These are phyloP conservation scores for Discoglossus pictus DNA, from an alignment of 2,797 vertebrate genomes.

Conservation along the genomic window DNA sequence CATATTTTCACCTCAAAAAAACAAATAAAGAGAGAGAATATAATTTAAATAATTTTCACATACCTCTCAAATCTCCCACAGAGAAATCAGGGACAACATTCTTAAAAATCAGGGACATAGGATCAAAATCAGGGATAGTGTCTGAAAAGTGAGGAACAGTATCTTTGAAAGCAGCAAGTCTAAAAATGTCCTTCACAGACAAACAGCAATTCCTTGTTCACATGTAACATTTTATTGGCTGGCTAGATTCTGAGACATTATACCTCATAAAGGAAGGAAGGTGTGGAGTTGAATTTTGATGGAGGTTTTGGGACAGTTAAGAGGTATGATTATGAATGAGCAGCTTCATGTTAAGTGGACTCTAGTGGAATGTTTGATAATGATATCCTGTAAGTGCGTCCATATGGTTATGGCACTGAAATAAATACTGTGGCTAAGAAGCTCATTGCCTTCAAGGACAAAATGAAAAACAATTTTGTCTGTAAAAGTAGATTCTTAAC, in stretches of 20 bases:
- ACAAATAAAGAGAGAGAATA: neutral
- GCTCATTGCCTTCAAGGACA: constrained; percentile 4
- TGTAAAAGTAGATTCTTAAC: no score
- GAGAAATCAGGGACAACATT: constrained; percentile 38
- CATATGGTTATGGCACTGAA: neutral
- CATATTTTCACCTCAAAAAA: no score
- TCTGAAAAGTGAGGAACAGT: constrained; percentile 36
- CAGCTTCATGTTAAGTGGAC: neutral
- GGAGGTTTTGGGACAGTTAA: constrained; percentile 16
- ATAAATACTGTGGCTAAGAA: neutral
- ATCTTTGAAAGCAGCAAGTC: constrained; percentile 21
- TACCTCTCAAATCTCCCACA: constrained; percentile 38
- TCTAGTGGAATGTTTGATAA: constrained; percentile 15
- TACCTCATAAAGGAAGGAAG: neutral
- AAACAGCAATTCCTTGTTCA: constrained; percentile 26
- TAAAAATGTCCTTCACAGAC: constrained; percentile 21
- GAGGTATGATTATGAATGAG: constrained; percentile 28
- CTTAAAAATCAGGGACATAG: constrained; percentile 40
- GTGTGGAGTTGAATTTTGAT: constrained; percentile 6
- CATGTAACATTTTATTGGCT: constrained; percentile 13
- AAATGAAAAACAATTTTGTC: neutral
- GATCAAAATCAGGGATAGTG: constrained; percentile 36
- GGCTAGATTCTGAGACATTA: neutral
- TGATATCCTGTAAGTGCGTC: constrained; percentile 13
- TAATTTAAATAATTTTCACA: constrained; percentile 26